Percentiles rank a stretch among this genome's conserved stretches.
These are phyloP conservation scores for Apis dorsata DNA, from an alignment of 1,140 invertebrate genomes.

Conservation along the genomic window DNA sequence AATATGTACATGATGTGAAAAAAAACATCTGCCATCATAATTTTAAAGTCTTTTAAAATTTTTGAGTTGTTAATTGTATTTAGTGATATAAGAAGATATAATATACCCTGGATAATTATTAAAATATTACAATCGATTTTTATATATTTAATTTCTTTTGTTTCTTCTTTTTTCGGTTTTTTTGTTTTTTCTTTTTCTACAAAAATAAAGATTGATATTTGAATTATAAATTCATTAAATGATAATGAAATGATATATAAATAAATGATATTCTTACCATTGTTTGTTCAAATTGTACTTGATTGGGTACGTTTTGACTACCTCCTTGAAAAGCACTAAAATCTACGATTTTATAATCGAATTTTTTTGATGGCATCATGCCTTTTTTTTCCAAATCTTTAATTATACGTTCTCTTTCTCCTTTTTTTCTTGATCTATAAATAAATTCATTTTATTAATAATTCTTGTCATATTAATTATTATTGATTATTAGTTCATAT, in stretches of 20 bases:
- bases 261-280: constrained; percentile 60
- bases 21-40: too few species aligned
- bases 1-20: too few species aligned
- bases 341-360: constrained; percentile 71
- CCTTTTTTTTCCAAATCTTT: constrained; percentile 61
- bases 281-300: constrained; percentile 57
- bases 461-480: background rate
- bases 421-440: constrained; percentile 59
- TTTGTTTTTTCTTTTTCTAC: constrained; percentile 44
- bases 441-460: background rate
- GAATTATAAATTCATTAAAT: background rate
- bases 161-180: constrained; percentile 41
- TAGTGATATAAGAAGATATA: background rate
- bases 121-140: background rate
- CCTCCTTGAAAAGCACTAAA: constrained; percentile 76
- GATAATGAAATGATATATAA: background rate
- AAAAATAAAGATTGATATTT: constrained; percentile 8
- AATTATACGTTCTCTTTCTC: constrained; percentile 55
- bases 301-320: constrained; percentile 58
- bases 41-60: too few species aligned
- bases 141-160: constrained; percentile 49
- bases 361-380: constrained; percentile 66
- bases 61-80: too few species aligned
- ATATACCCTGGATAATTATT: background rate
- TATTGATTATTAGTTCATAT: background rate